Conservation (phyloP, 2,797 vertebrate genomes). For the Scarus forsteni region DNA sequence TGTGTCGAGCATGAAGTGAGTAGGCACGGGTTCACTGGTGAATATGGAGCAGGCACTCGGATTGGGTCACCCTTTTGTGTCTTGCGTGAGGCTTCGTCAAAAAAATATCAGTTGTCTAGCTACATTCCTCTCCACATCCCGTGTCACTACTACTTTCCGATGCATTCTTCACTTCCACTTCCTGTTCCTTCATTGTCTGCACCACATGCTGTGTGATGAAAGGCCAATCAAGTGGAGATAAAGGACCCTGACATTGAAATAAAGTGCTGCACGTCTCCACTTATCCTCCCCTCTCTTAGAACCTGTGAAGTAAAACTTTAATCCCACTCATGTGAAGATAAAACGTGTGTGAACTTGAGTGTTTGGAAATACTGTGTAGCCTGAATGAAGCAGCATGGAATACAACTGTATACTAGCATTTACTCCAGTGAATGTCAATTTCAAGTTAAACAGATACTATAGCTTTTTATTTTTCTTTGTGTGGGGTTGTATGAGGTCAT, state of each 20-base stretch:
- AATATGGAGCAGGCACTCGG: not conserved
- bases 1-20: not conserved
- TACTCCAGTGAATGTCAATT: not conserved
- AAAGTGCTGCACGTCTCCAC: slow-evolving; percentile 62
- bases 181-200: slow-evolving; percentile 59
- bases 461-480: too few species aligned
- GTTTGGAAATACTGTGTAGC: slow-evolving; percentile 11
- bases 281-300: slow-evolving; percentile 55
- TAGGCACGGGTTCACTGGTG: not conserved
- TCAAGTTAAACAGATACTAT: too few species aligned
- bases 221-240: slow-evolving; percentile 73
- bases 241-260: slow-evolving; percentile 65
- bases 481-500: too few species aligned
- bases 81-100: slow-evolving; percentile 31
- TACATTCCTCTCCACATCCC: slow-evolving; percentile 31
- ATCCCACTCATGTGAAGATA: slow-evolving; percentile 44
- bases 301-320: slow-evolving; percentile 46
- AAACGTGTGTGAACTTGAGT: slow-evolving; percentile 9
- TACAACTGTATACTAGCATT: not conserved
- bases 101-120: slow-evolving; percentile 41
- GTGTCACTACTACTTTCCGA: slow-evolving; percentile 28
- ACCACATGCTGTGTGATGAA: slow-evolving; percentile 73
- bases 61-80: slow-evolving; percentile 16
- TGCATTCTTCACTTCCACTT: slow-evolving; percentile 33
- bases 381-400: slow-evolving; percentile 7